phyloP scores from a whole-genome alignment of 2,113 vertebrate genomes.

The Ploceus nigricollis region DNA sequence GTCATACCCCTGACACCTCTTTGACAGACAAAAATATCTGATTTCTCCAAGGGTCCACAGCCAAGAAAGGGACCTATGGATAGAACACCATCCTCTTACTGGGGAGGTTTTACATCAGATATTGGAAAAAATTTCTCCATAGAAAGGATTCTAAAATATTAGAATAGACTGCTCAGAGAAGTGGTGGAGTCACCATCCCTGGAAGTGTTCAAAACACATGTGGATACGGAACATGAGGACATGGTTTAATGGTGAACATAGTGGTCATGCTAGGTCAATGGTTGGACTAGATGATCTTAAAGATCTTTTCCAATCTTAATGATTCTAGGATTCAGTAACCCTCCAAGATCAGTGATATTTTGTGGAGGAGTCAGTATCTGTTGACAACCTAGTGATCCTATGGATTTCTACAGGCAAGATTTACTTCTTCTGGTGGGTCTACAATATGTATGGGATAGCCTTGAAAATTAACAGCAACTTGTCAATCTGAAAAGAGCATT shows the following conservation, averaged over 20 bases:
- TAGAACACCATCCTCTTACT: background rate
- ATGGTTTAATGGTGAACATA: background rate
- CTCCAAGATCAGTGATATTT: background rate
- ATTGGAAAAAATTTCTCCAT: background rate
- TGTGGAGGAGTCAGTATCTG: background rate
- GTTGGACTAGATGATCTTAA: background rate
- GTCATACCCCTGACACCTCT: background rate
- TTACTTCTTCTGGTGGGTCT: rapidly evolving
- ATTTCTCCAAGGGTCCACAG: background rate
- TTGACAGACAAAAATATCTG: background rate
- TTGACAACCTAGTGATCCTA: background rate
- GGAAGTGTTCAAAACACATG: background rate
- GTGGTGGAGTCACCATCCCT: background rate
- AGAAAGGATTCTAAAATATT: background rate
- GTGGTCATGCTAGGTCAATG: background rate
- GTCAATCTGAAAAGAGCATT: background rate
- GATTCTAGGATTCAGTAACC: background rate
- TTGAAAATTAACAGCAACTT: background rate
- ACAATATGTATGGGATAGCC: background rate
- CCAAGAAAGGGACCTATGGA: background rate
- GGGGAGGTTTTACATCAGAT: background rate
- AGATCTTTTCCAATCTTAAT: background rate
- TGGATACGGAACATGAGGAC: rapidly evolving
- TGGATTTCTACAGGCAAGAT: background rate
- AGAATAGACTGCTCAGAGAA: background rate